Conservation (phyloP, 1,140 invertebrate species). For the Brachionus rubens region DNA sequence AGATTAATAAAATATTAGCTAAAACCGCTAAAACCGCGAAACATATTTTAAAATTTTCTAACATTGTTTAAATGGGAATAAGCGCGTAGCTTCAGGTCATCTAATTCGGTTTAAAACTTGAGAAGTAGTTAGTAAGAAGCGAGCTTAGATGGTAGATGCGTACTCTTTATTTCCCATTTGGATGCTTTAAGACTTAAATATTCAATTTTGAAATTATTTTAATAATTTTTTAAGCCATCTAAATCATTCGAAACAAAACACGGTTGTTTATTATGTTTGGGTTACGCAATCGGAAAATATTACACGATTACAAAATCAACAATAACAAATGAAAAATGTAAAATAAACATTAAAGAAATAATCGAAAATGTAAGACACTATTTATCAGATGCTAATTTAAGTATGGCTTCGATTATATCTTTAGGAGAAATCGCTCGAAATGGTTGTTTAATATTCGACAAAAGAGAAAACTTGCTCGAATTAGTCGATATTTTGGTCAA, state of each 20-base stretch:
- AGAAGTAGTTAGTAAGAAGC: too few relatives aligned
- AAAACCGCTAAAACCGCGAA: too few relatives aligned
- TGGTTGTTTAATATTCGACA: conserved; percentile 50
- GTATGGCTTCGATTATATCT: conserved; percentile 66
- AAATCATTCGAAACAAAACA: conserved; percentile 70
- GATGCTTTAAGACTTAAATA: not conserved
- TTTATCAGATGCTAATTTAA: not conserved
- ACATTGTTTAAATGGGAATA: too few relatives aligned
- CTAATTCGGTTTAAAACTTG: too few relatives aligned
- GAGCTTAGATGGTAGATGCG: too few relatives aligned
- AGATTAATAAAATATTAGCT: too few relatives aligned
- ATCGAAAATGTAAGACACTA: not conserved
- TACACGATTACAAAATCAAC: conserved; percentile 52
- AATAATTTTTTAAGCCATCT: conserved; percentile 33
- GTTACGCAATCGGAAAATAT: conserved; percentile 64
- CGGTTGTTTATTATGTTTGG: conserved; percentile 69
- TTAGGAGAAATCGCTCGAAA: conserved; percentile 70
- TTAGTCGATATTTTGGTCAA: conserved; percentile 52
- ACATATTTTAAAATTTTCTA: too few relatives aligned
- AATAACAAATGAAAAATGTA: conserved; percentile 62
- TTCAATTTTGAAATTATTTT: not conserved
- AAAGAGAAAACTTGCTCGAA: not conserved
- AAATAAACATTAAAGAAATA: conserved; percentile 24
- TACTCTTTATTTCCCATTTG: too few relatives aligned
- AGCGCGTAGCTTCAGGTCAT: too few relatives aligned